A percentile compares a stretch with the other conserved stretches of the same genome.
Evolutionary conservation across 2,888 invertebrate genomes (phyloP).

Genomic region (Chrysodeixis includens): DNA sequence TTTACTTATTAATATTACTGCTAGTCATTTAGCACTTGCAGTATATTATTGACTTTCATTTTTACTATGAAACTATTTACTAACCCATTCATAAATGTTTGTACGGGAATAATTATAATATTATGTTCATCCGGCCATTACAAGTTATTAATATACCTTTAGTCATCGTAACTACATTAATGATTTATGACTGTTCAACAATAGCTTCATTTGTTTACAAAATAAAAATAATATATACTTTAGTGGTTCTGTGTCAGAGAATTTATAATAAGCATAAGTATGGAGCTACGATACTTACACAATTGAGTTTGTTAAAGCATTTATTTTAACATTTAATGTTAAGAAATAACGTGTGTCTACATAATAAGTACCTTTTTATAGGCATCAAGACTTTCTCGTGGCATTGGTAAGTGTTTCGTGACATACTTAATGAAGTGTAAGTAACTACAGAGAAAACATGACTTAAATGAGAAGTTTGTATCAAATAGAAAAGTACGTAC

Average conservation of each 20-base stretch:
- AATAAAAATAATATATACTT: not conserved
- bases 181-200: conserved; percentile 25
- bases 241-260: not conserved
- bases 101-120: conserved; percentile 7
- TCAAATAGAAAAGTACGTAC: conserved; percentile 6
- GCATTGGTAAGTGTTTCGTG: not conserved
- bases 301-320: not conserved
- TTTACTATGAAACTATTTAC: too few relatives aligned
- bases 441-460: not conserved
- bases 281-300: not conserved
- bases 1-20: not conserved
- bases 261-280: not conserved
- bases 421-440: too few relatives aligned
- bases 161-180: conserved; percentile 18
- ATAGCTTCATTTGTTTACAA: conserved; percentile 17
- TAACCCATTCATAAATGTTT: conserved; percentile 11
- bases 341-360: not conserved
- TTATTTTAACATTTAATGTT: not conserved
- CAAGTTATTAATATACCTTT: conserved; percentile 22
- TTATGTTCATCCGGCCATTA: conserved; percentile 15
- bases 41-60: not conserved
- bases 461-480: not conserved
- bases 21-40: not conserved
- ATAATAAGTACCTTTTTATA: not conserved
- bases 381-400: conserved; percentile 4